phyloP scores from a whole-genome alignment of 2,113 vertebrate species.

The Macrotus californicus region DNA sequence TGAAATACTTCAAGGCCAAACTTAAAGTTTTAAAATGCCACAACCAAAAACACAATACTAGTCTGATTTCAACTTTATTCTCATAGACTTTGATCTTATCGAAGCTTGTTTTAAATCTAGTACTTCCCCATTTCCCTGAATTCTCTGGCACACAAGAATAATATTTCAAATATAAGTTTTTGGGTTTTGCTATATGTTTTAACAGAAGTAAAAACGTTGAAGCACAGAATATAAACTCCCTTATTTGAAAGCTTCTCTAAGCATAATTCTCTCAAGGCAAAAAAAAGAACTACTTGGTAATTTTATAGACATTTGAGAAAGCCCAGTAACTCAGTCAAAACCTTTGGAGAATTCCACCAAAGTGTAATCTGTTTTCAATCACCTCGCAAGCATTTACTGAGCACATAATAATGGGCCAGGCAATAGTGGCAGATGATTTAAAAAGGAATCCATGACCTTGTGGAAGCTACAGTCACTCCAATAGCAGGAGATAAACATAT shows the following conservation, averaged over 20 bases:
- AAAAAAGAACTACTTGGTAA: conserved; percentile 3
- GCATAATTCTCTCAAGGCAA: conserved; percentile 24
- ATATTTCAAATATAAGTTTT: conserved; percentile 21
- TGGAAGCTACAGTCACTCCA: not conserved
- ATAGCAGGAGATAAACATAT: not conserved
- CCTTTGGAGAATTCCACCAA: not conserved
- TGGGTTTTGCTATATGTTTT: not conserved
- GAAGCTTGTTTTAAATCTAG: conserved; percentile 42
- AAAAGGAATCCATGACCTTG: not conserved
- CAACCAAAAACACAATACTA: conserved; percentile 34
- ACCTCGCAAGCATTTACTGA: conserved; percentile 1
- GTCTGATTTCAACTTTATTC: conserved; percentile 46
- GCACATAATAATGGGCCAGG: not conserved
- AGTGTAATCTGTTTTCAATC: conserved; percentile 30
- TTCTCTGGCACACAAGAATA: conserved; percentile 32
- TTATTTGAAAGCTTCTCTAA: conserved; percentile 30
- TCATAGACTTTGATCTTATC: conserved; percentile 41
- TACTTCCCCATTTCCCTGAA: conserved; percentile 4
- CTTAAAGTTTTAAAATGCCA: conserved; percentile 48
- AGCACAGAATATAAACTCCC: not conserved
- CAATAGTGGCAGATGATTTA: not conserved
- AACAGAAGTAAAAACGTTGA: conserved; percentile 50
- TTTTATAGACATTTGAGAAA: conserved; percentile 34
- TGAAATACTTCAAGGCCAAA: conserved; percentile 43
- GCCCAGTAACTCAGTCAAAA: conserved; percentile 21